Base-by-base conservation (phyloP, 2,888 invertebrate genomes). In the Drosophila hamatofila region DNA sequence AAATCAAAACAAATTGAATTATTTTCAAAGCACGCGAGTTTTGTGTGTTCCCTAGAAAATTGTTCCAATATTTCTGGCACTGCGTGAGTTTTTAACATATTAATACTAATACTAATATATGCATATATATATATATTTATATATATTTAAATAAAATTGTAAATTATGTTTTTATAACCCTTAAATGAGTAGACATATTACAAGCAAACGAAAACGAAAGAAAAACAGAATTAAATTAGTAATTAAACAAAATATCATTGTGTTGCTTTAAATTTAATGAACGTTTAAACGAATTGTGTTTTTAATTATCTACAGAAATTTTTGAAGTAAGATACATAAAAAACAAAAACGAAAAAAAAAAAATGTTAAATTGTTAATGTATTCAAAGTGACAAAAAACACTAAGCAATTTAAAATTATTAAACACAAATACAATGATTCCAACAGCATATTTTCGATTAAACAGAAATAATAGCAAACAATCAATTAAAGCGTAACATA, bases 341-440 rank as follows among this genome's bases (percentile, higher is more conserved):
- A 37, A n/a, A 59, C 55, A 57, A 9, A 70, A 39, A 16, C 1
- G 64, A 66, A 30, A 21, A 27, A 41, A 56, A 56, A 21, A 30
- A 56, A 56, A 41, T 30, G 42, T 42, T 83, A 75, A 81, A 78
- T 85, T 81, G 81, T 81, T 81, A 86, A 80, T 86, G 76, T 83
- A 83, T 67, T 65, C 72, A 82, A 76, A 62, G 57, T 64, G 63
- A 51, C 61, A 65, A 74, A 65, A 74, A 66, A 83, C 71, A 74
- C 65, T 23, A 75, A 74, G 70, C 75, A 82, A 78, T 66, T 71
- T 76, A 57, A 55, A 77, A 79, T 72, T 77, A 65, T 75, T 39
- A 56, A 61, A 77, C 72, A 77, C 66, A 42, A 56, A 61, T 5
- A 23, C 58, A 65, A 75, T 54, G 70, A 51, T 67, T 61, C 44